Percentiles rank a stretch among this genome's conserved stretches.
Evolutionary conservation across 2,888 invertebrate species (phyloP).

Genomic region (Punctoribates punctum): DNA sequence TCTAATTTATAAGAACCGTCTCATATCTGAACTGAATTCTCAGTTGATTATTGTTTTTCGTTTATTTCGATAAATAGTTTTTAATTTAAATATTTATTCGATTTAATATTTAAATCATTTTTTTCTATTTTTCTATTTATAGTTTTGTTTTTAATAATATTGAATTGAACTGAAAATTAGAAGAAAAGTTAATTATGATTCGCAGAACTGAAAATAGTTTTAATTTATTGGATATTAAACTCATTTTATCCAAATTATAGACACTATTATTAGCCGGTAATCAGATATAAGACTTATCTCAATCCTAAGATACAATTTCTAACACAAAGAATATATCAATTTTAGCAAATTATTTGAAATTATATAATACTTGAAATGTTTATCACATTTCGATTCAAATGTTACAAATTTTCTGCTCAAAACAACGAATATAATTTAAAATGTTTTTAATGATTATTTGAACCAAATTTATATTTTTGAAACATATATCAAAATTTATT

Average conservation of each 20-base stretch:
- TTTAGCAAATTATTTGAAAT: background rate
- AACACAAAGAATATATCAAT: background rate
- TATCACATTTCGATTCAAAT: background rate
- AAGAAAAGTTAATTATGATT: background rate
- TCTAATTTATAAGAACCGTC: too few relatives aligned
- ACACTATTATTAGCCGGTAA: background rate
- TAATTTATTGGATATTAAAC: background rate
- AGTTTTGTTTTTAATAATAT: background rate
- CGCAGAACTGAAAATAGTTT: background rate
- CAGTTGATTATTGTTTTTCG: background rate
- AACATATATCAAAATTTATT: too few relatives aligned
- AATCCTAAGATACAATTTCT: too few relatives aligned
- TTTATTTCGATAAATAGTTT: background rate
- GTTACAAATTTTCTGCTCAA: too few relatives aligned
- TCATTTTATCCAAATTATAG: background rate
- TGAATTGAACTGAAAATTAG: background rate
- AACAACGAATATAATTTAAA: too few relatives aligned
- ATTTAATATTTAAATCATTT: background rate
- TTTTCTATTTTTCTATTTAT: background rate
- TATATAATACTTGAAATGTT: background rate
- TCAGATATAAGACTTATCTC: background rate
- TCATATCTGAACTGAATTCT: too few relatives aligned
- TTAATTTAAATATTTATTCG: background rate
- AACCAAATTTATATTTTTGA: too few relatives aligned
- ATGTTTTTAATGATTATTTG: too few relatives aligned